phyloP scores from a whole-genome alignment of 2,113 vertebrate species.

The Leptodactylus fuscus region DNA sequence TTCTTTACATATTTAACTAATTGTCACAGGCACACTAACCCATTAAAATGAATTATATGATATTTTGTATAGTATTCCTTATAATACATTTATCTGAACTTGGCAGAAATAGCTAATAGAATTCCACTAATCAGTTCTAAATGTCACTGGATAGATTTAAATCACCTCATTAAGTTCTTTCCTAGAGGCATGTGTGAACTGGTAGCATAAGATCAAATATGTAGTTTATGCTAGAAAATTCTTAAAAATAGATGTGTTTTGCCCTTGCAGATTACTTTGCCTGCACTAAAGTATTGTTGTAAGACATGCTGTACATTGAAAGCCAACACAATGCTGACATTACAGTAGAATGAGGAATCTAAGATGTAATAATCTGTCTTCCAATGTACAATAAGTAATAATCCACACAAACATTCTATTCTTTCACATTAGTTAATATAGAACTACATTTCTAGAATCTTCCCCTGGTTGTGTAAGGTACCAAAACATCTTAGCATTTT shows the following conservation, averaged over 20 bases:
- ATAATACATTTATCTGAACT: background rate
- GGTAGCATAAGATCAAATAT: background rate
- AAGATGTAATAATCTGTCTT: too few relatives aligned
- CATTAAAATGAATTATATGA: too few relatives aligned
- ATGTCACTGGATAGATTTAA: conserved; percentile 6
- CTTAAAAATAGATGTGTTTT: background rate
- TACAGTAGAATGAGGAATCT: too few relatives aligned
- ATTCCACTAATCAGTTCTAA: conserved; percentile 1
- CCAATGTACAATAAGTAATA: too few relatives aligned
- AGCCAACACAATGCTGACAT: background rate
- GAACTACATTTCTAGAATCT: too few relatives aligned
- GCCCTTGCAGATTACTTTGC: background rate
- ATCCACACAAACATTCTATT: too few relatives aligned
- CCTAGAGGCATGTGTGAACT: background rate
- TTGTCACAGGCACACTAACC: too few relatives aligned
- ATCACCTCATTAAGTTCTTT: conserved; percentile 5
- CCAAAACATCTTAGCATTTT: too few relatives aligned
- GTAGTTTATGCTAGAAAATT: background rate
- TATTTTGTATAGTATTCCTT: background rate
- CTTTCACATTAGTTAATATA: background rate
- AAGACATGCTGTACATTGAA: background rate
- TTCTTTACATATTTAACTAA: too few relatives aligned
- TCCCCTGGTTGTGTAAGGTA: too few relatives aligned
- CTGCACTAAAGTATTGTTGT: background rate
- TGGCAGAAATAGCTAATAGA: background rate